Base-by-base conservation (phyloP, 1,140 invertebrate species). In the Berghia stephanieae region DNA sequence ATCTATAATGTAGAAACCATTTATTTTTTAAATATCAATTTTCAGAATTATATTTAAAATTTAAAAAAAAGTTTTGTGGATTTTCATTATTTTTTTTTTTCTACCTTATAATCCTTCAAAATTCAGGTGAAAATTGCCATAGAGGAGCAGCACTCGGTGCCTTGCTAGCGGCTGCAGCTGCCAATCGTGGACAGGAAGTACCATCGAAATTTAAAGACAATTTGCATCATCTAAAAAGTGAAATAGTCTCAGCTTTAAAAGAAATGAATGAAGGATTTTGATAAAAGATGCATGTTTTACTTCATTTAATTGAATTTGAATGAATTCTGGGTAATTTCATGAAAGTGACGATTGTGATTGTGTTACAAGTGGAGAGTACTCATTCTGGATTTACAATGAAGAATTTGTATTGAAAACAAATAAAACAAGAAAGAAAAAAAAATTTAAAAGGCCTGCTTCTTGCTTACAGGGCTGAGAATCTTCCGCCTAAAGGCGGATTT, bases 51-150 rank as follows among this genome's bases (percentile, higher is more conserved):
- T 10, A 63, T 10, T 27, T 63, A 27, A 27, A 10, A 16, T 21
- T 10, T 63, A 63, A 27, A 18, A 16, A 8, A 8, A 31, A 16
- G 8, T 16, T 16, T 8, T 18, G 27, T 18, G 27, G 57, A 63
- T 16, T 63, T 44, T 75, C n/a, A 16, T 72, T 1, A 27, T 13
- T 74, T 36, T 18, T 78, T 40, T 46, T 21, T 69, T 71, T 34
- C 0, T 49, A 6, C 21, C 24, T 55, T 3, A 21, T 72, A 18
- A 38, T 24, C 49, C 46, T 63, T 24, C 31, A 16, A 18, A 75
- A 69, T 82, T 18, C 75, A 87, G 86, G 86, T 44, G 86, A 87
- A 67, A 86, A 86, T 52, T 87, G 86, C 69, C 86, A 87, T 49
- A 55, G 86, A 74, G 86, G 86, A 10, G 84, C 84, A 6, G 86